These are phyloP conservation scores for Cygnus olor DNA, from an alignment of 2,797 vertebrate genomes.

Conservation along the genomic window DNA sequence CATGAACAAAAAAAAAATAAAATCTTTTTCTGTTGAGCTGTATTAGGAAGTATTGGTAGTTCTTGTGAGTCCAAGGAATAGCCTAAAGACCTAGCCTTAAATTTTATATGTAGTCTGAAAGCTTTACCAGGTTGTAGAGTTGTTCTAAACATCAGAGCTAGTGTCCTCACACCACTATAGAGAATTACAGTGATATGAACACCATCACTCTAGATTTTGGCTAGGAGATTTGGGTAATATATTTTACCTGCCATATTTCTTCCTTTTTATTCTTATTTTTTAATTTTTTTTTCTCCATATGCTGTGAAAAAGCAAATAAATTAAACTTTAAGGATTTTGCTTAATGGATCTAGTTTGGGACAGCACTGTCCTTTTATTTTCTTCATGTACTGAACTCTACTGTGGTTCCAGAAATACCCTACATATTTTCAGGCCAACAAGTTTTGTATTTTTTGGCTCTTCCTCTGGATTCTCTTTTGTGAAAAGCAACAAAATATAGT, in stretches of 20 bases:
- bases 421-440: neutral
- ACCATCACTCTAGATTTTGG: neutral
- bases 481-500: neutral
- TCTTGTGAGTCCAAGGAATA: neutral
- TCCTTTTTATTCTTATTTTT: neutral
- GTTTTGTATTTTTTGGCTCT: neutral
- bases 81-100: neutral
- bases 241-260: neutral
- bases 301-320: neutral
- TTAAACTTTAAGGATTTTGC: neutral
- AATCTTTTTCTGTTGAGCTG: neutral
- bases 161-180: neutral
- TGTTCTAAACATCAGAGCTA: neutral
- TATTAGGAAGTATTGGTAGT: neutral
- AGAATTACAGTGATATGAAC: neutral
- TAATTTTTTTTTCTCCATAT: neutral
- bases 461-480: neutral
- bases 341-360: neutral
- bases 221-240: neutral
- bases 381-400: neutral
- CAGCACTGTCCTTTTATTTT: neutral
- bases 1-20: neutral
- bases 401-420: neutral
- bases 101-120: neutral
- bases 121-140: neutral